A percentile compares a stretch with the other conserved stretches of the same genome.
Evolutionary conservation across 2,888 invertebrate species (phyloP).

Genomic region (Cephalotes varians): DNA sequence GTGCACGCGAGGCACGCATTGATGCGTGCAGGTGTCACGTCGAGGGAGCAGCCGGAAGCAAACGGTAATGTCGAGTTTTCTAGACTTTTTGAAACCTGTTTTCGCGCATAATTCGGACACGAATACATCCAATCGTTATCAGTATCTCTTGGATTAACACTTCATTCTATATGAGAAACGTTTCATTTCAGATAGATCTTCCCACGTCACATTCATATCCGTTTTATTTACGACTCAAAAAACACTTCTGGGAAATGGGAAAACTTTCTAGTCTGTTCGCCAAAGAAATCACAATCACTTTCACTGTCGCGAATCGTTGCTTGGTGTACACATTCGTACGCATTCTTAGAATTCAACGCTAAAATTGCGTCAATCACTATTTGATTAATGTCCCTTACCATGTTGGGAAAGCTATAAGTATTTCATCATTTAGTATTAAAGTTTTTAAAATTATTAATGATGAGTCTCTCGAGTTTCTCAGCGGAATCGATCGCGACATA

Average conservation of each 20-base stretch:
- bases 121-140: background rate
- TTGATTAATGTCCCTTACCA: background rate
- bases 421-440: background rate
- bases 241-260: background rate
- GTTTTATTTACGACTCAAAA: background rate
- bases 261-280: conserved; percentile 11
- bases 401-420: background rate
- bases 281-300: conserved; percentile 14
- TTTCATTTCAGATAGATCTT: background rate
- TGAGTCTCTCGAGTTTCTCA: background rate
- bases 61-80: background rate
- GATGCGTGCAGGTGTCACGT: conserved; percentile 8
- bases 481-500: background rate
- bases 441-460: background rate
- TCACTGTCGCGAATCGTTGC: conserved; percentile 4
- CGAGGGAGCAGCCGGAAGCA: conserved; percentile 8
- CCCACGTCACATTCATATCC: background rate
- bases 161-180: background rate
- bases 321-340: background rate
- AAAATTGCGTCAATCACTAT: background rate
- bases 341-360: conserved; percentile 6
- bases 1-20: background rate
- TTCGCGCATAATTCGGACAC: background rate
- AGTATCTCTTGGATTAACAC: background rate
- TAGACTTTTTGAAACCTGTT: background rate